Evolutionary conservation across 2,113 vertebrate species (phyloP), one percentile per base, ranked within the genome.

Genomic region (Malurus melanocephalus): DNA sequence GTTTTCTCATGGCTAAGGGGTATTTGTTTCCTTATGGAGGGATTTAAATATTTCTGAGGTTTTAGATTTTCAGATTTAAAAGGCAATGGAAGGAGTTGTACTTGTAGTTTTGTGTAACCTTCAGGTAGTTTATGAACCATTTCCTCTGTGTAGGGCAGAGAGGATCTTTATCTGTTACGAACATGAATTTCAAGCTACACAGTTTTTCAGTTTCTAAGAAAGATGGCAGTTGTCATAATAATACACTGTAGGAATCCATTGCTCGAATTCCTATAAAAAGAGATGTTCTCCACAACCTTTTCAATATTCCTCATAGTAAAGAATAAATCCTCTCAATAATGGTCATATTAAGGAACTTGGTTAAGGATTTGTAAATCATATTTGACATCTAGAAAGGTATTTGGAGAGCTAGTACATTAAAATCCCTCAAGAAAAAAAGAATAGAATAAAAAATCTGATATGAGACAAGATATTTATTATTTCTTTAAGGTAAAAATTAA

Each of bases 401-500:
- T 80, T 2, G 5, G 18, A 57, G 11, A 5, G 2, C 3, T 27
- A 57, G 8, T 56, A 76, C 8, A 27, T 69, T 45, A 61, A 60
- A 76, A 76, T 43, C 19, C 35, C 11, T 75, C 56, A 76, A 51
- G 38, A 28, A 68, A 83, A 71, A 22, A 22, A 1, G 2, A 52
- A 59, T 38, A 85, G n/a, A 88, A 46, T 13, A 18, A 85, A 46
- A 82, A 73, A 75, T 30, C 42, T 81, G 9, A 69, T 87, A 80
- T 88, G 74, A 81, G 42, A 66, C 24, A n/a, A 71, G 66, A 6
- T 56, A 69, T 67, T 57, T 60, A 87, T 78, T 40, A 7, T 53
- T 89, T 73, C 35, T 67, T 89, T 77, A 64, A 57, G 26, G 11
- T 80, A 45, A 92, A 92, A 89, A 85, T 87, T 87, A 92, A 80